Evolutionary conservation across 2,113 vertebrate species (phyloP), one percentile per base, ranked within the genome.

Genomic region (Dicerorhinus sumatrensis): DNA sequence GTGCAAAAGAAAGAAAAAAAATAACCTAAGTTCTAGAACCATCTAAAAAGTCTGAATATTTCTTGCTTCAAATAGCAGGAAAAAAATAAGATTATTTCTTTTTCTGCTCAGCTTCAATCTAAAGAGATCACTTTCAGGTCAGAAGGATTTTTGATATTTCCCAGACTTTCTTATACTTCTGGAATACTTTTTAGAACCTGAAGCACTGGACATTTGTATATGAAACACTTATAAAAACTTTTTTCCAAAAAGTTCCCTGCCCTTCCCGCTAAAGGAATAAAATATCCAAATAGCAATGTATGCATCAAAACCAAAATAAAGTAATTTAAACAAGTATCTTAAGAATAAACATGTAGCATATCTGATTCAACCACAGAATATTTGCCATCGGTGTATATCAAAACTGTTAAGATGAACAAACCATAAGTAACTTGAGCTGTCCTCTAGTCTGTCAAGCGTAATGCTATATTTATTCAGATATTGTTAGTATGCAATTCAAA

Each of bases 301-400:
- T 69, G 63, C 51, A 80, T 65, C 33, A 92, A 72, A 95, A 95
- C 39, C 25, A 67, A 92, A 89, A 67, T 60, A 70, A 92, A 91
- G 25, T 51, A 73, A 86, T 87, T 88, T 94, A 56, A 94, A 58
- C 18, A 94, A 90, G 42, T 62, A 73, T 92, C 46, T 90, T 87
- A 91, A 94, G 51, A 65, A 94, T 72, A 88, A 96, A 65, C 65
- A 46, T 63, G 21, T 27, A 81, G n/a, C 54, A 31, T 88, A 36
- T 77, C 75, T 96, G 70, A 73, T 77, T 79, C 81, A 91, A 95
- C 91, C 72, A 69, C 60, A 84, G 81, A 90, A 63, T 93, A 70
- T 69, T 88, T 89, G 46, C 54, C 36, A 69, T 93, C 63, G 62
- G 8, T 25, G 8, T 31, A 54, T 70, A 69, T 93, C 85, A 96